These are phyloP conservation scores for Reticulitermes lucifugus DNA, from an alignment of 2,888 invertebrate genomes.

Conservation along the genomic window DNA sequence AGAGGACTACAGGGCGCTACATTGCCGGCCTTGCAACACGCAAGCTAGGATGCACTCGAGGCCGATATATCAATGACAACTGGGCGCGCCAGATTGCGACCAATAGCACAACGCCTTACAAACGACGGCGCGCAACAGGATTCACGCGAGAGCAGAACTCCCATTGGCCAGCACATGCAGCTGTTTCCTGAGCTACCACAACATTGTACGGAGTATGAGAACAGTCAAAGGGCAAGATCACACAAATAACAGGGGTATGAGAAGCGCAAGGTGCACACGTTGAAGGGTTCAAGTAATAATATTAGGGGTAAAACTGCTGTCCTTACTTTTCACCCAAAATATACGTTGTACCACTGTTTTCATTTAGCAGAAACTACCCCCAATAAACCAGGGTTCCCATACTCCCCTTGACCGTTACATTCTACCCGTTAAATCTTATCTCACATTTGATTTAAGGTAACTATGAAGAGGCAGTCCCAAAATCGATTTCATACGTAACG, in stretches of 20 bases:
- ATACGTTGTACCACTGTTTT: constrained; percentile 7
- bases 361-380: constrained; percentile 9
- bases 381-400: constrained; percentile 3
- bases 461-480: background rate
- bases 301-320: background rate
- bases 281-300: background rate
- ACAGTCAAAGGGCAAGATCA: background rate
- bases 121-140: constrained; percentile 15
- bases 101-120: constrained; percentile 14
- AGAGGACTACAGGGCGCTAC: background rate
- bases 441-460: background rate
- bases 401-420: background rate
- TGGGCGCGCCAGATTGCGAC: constrained; percentile 36
- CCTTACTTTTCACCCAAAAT: constrained; percentile 6
- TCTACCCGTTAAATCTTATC: background rate
- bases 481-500: too few species aligned
- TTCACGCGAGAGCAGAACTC: background rate
- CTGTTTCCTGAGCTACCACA: constrained; percentile 44
- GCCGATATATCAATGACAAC: constrained; percentile 41
- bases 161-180: constrained; percentile 32
- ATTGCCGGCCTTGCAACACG: background rate
- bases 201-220: constrained; percentile 37
- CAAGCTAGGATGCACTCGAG: constrained; percentile 11
- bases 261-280: constrained; percentile 4
- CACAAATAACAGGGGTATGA: constrained; percentile 17